Evolutionary conservation across 2,113 vertebrate species (phyloP).

Genomic region (Tychaedon coryphoeus): DNA sequence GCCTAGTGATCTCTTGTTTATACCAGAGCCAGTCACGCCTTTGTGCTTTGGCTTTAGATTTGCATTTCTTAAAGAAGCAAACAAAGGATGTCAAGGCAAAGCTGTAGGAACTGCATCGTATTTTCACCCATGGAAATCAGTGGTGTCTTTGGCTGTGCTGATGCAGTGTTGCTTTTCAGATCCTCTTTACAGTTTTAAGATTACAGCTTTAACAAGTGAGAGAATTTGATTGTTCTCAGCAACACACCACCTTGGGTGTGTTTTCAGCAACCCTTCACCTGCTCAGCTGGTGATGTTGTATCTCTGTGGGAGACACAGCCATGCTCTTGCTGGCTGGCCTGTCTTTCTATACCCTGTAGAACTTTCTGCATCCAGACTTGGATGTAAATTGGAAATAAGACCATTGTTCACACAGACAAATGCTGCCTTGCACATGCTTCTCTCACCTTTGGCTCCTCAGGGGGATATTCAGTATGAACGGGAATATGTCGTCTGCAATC

Average conservation of each 20-base stretch:
- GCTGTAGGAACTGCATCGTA: neutral
- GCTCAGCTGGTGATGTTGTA: neutral
- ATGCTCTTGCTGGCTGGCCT: neutral
- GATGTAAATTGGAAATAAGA: neutral
- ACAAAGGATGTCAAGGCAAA: neutral
- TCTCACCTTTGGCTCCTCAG: constrained; percentile 85
- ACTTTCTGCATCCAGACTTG: neutral
- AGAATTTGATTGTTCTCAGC: neutral
- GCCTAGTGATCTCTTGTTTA: neutral
- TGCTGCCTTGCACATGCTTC: neutral
- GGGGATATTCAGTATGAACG: constrained; percentile 75
- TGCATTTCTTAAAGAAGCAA: neutral
- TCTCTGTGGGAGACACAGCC: neutral
- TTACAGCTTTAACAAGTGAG: neutral
- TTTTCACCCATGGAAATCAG: neutral
- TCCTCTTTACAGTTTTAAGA: neutral
- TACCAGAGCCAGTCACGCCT: neutral
- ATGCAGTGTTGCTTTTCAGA: neutral
- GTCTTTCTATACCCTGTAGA: neutral
- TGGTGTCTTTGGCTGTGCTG: neutral
- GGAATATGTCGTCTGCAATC: constrained; percentile 85
- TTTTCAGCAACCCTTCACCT: neutral
- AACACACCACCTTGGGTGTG: neutral
- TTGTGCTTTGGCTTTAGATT: neutral
- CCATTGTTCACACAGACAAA: neutral